phyloP scores from a whole-genome alignment of 2,888 invertebrate genomes.

The Hanleya hanleyi region DNA sequence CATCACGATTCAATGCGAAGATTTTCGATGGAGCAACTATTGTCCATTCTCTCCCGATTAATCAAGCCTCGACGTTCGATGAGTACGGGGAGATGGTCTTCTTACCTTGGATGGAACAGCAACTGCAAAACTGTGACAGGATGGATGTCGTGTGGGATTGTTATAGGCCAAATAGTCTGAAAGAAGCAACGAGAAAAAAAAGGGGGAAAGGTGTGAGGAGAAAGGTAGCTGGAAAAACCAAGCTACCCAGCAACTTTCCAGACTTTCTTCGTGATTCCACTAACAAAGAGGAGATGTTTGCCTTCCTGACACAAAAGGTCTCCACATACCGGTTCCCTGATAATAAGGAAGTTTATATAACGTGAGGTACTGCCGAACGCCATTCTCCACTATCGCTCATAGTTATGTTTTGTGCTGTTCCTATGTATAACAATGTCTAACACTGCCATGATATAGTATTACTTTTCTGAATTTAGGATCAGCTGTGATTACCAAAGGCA shows the following conservation, averaged over 20 bases:
- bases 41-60: background rate
- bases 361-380: too few relatives aligned
- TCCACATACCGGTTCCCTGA: too few relatives aligned
- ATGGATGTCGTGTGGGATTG: background rate
- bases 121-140: background rate
- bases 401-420: too few relatives aligned
- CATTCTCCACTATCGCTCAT: too few relatives aligned
- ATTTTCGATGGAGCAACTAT: background rate
- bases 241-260: background rate
- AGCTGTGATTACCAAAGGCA: too few relatives aligned
- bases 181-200: constrained; percentile 19
- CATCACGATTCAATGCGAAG: background rate
- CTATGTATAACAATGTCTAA: too few relatives aligned
- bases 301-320: constrained; percentile 15
- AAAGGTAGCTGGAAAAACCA: constrained; percentile 18
- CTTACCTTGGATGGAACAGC: background rate
- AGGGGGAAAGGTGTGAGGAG: constrained; percentile 18
- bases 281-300: constrained; percentile 27
- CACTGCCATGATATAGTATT: background rate
- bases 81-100: background rate
- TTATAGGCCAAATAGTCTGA: constrained; percentile 7
- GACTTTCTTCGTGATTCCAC: constrained; percentile 18
- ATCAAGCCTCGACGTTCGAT: background rate
- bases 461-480: background rate
- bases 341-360: too few relatives aligned